Evolutionary conservation across 2,113 vertebrate genomes (phyloP).

Genomic region (Cairina moschata): DNA sequence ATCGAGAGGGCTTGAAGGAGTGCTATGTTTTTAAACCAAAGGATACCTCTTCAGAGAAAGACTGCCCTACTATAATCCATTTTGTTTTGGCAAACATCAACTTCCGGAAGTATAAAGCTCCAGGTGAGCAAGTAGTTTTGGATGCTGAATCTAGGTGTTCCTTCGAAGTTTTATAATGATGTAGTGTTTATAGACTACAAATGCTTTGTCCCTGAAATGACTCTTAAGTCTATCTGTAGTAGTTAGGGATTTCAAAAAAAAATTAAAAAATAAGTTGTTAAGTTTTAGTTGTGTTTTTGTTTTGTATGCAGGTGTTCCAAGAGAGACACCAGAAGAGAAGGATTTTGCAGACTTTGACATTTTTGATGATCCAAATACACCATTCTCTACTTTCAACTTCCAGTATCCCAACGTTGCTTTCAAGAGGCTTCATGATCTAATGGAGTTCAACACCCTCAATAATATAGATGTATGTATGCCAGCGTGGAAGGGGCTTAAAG

Average conservation of each 20-base stretch:
- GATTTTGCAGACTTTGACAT: conserved; percentile 97
- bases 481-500: neutral
- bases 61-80: conserved; percentile 95
- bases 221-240: neutral
- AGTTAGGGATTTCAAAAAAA: neutral
- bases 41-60: conserved; percentile 85
- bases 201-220: neutral
- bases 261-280: neutral
- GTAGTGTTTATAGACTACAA: neutral
- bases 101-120: conserved; percentile 93
- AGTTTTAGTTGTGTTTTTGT: neutral
- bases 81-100: conserved; percentile 97
- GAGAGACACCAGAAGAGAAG: conserved; percentile 90
- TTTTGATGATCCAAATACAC: conserved; percentile 92
- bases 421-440: conserved; percentile 91
- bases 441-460: conserved; percentile 98
- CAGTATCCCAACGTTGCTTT: conserved; percentile 93
- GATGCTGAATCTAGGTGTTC: neutral
- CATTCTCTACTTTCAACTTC: conserved; percentile 97
- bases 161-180: neutral
- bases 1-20: conserved; percentile 95
- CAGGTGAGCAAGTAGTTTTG: conserved; percentile 77
- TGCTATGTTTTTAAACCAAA: conserved; percentile 97
- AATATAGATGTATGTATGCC: conserved; percentile 88
- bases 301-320: conserved; percentile 81